Evolutionary conservation across 2,797 vertebrate genomes (phyloP), one percentile per base, ranked within the genome.

Genomic region (Pogonophryne albipinna): DNA sequence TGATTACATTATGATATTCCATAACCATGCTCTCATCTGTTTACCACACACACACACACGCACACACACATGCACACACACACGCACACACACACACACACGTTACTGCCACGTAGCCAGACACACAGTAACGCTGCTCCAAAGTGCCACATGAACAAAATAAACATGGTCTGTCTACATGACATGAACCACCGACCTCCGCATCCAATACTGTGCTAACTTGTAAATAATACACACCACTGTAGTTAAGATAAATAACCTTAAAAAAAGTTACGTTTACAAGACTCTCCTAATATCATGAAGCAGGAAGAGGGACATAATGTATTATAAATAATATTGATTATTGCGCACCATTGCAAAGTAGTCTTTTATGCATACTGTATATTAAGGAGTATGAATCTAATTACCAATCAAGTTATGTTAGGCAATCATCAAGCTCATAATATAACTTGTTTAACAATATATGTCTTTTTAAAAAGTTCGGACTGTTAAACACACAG

Each of bases 61-160:
- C 27, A 27, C 27, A 27, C 27, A 27, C 27, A 27, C 27, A 27
- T 4, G 5, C 27, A 27, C 15, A 41, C 10, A 44, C 38, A 59
- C 7, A 59, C 49, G 59, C 44, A 60, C 27, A n/a, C 16, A 57
- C 61, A 50, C 44, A 51, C 67, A 70, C 63, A 69, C 52, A 62
- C 44, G 49, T 3, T 44, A 47, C 64, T 71, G 79, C 84, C 74
- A 82, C 73, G 66, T 75, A 45, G 75, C 74, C 78, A 85, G 56
- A 83, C 64, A 86, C 72, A 87, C 79, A 87, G 8, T 57, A 59
- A 83, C 63, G 42, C 83, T 89, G 89, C 79, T 85, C 87, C 78
- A 68, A 20, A 63, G 68, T 90, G 84, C 88, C 89, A 91, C 89
- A 90, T 87, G 69, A 78, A 83, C 90, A 82, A 83, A 91, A 87